A percentile compares a stretch with the other conserved stretches of the same genome.
phyloP scores from a whole-genome alignment of 2,113 vertebrate species.

The Nerophis lumbriciformis region DNA sequence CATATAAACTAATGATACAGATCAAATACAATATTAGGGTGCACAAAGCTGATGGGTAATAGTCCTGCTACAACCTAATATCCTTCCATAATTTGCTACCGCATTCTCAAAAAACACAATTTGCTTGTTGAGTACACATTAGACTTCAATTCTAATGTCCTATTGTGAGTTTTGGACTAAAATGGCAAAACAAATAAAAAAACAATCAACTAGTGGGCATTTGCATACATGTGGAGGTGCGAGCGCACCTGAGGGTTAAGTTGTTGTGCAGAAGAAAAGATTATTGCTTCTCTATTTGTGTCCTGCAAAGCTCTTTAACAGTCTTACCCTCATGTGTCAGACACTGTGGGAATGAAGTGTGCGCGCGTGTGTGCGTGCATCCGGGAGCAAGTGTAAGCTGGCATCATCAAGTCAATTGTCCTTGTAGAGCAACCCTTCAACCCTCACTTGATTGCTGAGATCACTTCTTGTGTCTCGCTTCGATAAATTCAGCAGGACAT shows the following conservation, averaged over 20 bases:
- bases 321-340: slow-evolving; percentile 54
- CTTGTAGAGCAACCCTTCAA: slow-evolving; percentile 1
- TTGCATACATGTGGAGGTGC: slow-evolving; percentile 11
- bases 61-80: too few species aligned
- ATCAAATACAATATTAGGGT: too few species aligned
- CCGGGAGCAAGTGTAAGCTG: slow-evolving; percentile 3
- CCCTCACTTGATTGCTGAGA: slow-evolving; percentile 18
- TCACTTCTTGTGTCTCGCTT: slow-evolving; percentile 12
- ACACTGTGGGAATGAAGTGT: slow-evolving; percentile 26
- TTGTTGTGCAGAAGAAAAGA: slow-evolving; percentile 55
- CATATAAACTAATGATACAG: too few species aligned
- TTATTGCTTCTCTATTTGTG: slow-evolving; percentile 71
- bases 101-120: too few species aligned
- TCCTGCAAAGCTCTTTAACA: slow-evolving; percentile 71
- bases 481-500: slow-evolving; percentile 8
- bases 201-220: not conserved
- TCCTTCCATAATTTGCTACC: too few species aligned
- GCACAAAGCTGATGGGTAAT: too few species aligned
- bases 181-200: not conserved
- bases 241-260: slow-evolving; percentile 51
- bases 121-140: too few species aligned
- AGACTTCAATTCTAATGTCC: not conserved
- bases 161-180: not conserved
- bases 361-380: not conserved
- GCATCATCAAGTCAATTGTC: slow-evolving; percentile 16